Evolutionary conservation across 2,797 vertebrate genomes (phyloP).

Genomic region (Erethizon dorsatum): DNA sequence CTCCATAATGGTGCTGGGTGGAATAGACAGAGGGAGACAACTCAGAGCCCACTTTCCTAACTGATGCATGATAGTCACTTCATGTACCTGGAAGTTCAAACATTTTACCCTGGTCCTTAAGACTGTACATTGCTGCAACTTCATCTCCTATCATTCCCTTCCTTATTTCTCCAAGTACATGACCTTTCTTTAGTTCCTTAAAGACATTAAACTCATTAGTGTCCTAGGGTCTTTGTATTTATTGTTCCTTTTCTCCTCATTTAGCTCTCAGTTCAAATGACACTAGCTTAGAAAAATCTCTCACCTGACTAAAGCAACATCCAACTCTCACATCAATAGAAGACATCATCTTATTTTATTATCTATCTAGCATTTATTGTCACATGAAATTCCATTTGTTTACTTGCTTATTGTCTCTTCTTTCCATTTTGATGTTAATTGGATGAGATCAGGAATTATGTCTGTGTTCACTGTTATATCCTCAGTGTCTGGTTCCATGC

Average conservation of each 20-base stretch:
- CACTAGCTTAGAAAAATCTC: neutral
- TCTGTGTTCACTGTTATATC: neutral
- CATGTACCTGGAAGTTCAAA: neutral
- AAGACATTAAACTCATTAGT: neutral
- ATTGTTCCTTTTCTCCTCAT: neutral
- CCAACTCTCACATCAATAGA: neutral
- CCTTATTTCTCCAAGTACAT: neutral
- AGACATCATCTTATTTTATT: neutral
- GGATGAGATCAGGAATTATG: neutral
- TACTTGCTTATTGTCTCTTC: neutral
- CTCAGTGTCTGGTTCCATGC: fast-evolving
- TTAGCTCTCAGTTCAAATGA: slow-evolving; percentile 30
- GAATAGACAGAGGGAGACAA: neutral
- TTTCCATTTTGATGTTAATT: neutral
- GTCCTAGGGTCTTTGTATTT: neutral
- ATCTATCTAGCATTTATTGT: neutral
- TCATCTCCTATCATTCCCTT: neutral
- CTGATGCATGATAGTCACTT: neutral
- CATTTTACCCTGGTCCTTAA: neutral
- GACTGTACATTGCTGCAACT: neutral
- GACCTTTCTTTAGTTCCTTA: neutral
- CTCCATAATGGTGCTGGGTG: no score
- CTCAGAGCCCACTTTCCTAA: neutral
- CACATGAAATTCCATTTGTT: neutral
- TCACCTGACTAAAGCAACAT: neutral